Evolutionary conservation across 1,140 invertebrate genomes (phyloP).

Genomic region (Epicauta chinensis): DNA sequence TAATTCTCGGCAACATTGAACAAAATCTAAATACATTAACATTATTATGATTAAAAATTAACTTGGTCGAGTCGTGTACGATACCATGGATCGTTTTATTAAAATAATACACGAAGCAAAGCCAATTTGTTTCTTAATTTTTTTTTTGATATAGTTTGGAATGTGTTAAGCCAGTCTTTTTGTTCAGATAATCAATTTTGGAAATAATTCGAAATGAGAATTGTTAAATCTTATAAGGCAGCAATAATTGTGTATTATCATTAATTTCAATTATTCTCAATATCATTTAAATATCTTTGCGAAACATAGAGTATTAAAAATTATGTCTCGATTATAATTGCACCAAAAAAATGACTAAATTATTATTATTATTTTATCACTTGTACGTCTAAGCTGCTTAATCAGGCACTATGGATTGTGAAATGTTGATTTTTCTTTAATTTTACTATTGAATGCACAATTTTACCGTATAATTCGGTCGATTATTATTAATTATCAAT

Average conservation of each 20-base stretch:
- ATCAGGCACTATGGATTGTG: slow-evolving; percentile 28
- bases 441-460: too few relatives aligned
- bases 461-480: too few relatives aligned
- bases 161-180: slow-evolving; percentile 12
- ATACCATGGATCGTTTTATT: too few relatives aligned
- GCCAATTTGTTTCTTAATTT: too few relatives aligned
- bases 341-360: slow-evolving; percentile 25
- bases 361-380: slow-evolving; percentile 19
- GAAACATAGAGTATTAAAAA: slow-evolving; percentile 2
- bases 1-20: too few relatives aligned
- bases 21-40: too few relatives aligned
- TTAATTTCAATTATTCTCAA: not conserved
- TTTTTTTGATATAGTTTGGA: slow-evolving; percentile 9
- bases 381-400: slow-evolving; percentile 24
- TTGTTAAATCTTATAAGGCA: slow-evolving; percentile 5
- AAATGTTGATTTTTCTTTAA: slow-evolving; percentile 12
- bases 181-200: not conserved
- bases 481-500: too few relatives aligned
- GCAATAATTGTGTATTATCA: not conserved
- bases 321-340: slow-evolving; percentile 13
- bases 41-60: too few relatives aligned
- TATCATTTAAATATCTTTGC: not conserved
- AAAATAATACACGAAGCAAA: slow-evolving; percentile 6
- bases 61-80: too few relatives aligned
- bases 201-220: not conserved